Base-by-base conservation (phyloP, 2,797 vertebrate genomes). In the Selene dorsalis region DNA sequence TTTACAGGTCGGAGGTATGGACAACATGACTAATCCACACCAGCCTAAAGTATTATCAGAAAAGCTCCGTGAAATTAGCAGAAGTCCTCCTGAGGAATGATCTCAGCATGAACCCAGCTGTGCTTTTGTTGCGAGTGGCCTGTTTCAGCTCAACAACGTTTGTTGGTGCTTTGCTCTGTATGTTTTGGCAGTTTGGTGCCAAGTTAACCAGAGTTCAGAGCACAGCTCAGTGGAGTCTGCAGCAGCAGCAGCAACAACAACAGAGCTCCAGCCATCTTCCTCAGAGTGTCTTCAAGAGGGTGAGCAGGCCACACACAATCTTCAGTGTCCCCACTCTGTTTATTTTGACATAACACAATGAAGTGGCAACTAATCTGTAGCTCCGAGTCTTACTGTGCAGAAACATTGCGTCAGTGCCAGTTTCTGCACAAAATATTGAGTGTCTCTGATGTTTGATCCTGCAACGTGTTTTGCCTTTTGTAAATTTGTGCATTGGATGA, bases 221-320 rank as follows among this genome's bases (percentile, higher is more conserved):
- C 50, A 91, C 94, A 77, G 86, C 92, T 73, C 83, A 89, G 79
- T 92, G 91, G 84, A 86, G 82, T 17, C 92, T 91, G 86, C 86
- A 93, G 35, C 80, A 79, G 30, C 88, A 87, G 43, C 84, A 90
- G 30, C 86, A 87, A 13, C 94, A 93, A n/a, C 93, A 94, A 66
- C 87, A 91, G 3, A 85, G 93, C 3, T 84, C 95, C 45, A 87
- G 79, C 71, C 84, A 86, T 17, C 87, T 95, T n/a, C 94, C 96
- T 35, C 96, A 96, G 67, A 96, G 94, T 62, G 93, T 98, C 91
- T 98, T 95, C 85, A 96, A 95, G 94, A 95, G 95, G 95, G 98
- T 99, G 93, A 64, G 96, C 28, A 17, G 30, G 26, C 3, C 61
- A 47, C 35, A 3, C 20, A 20, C 13, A 4, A 6, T 2, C 20